These are phyloP conservation scores for Zoroaster sp. DNA, from an alignment of 53 echinoderm and acorn worm genomes.

Conservation along the genomic window DNA sequence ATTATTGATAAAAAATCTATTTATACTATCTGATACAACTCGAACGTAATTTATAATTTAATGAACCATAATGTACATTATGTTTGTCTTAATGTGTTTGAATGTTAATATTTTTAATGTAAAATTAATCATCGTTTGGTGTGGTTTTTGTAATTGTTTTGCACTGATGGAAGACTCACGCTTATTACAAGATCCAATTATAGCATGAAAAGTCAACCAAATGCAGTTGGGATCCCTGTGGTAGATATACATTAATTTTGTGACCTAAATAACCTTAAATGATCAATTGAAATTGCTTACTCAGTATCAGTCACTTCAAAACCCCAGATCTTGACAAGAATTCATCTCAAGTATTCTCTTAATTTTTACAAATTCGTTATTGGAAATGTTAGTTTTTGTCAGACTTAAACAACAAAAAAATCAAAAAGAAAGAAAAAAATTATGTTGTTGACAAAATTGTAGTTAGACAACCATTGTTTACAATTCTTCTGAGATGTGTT, in stretches of 20 bases:
- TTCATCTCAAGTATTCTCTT: no score
- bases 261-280: no score
- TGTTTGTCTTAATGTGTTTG: neutral
- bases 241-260: no score
- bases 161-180: neutral
- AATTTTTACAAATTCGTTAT: neutral
- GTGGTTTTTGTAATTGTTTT: neutral
- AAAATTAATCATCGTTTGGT: neutral
- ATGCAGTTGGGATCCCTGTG: no score
- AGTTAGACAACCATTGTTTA: neutral
- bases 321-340: no score
- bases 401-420: neutral
- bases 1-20: conserved; percentile 17
- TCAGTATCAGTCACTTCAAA: no score
- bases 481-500: neutral
- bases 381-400: neutral
- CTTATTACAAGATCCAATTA: no score
- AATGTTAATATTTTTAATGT: neutral
- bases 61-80: neutral
- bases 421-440: neutral
- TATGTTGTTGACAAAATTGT: neutral
- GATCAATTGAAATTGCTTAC: no score
- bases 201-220: no score
- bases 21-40: conserved; percentile 50
- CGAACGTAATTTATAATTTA: conserved; percentile 33